These are phyloP conservation scores for Enteromius argenteus DNA, from an alignment of 2,797 vertebrate species.

Conservation along the genomic window DNA sequence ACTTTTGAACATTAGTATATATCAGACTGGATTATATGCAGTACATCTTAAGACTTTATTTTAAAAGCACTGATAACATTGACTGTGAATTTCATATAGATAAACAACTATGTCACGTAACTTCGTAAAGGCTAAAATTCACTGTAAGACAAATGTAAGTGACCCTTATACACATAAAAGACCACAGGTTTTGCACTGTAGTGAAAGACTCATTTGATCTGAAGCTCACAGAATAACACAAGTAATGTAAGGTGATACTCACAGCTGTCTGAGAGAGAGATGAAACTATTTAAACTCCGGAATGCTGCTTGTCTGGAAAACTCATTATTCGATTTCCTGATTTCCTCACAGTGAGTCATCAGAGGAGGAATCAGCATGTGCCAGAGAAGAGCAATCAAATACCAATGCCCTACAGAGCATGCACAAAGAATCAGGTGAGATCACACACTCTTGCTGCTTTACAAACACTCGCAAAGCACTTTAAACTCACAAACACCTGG, in stretches of 20 bases:
- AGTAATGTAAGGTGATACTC: background rate
- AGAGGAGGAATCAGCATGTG: slow-evolving; percentile 76
- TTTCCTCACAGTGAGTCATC: slow-evolving; percentile 76
- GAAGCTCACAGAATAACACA: background rate
- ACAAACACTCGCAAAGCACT: slow-evolving; percentile 5
- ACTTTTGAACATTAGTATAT: background rate
- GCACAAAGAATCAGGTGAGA: slow-evolving; percentile 54
- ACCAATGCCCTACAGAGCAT: slow-evolving; percentile 24
- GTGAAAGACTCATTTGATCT: background rate
- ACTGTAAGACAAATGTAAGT: background rate
- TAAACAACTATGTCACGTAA: background rate
- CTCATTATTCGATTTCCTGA: background rate
- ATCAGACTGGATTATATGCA: background rate
- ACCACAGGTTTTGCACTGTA: background rate
- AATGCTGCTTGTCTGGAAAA: slow-evolving; percentile 38
- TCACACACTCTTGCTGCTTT: slow-evolving; percentile 2
- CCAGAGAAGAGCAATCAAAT: slow-evolving; percentile 69
- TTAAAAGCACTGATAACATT: background rate
- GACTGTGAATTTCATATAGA: background rate
- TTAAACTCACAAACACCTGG: background rate
- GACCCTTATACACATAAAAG: background rate
- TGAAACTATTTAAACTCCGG: background rate
- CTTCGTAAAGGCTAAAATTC: background rate
- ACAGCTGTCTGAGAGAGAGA: background rate
- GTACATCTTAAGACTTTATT: background rate